These are phyloP conservation scores for Crioceris asparagi DNA, from an alignment of 2,888 invertebrate genomes.

Conservation along the genomic window DNA sequence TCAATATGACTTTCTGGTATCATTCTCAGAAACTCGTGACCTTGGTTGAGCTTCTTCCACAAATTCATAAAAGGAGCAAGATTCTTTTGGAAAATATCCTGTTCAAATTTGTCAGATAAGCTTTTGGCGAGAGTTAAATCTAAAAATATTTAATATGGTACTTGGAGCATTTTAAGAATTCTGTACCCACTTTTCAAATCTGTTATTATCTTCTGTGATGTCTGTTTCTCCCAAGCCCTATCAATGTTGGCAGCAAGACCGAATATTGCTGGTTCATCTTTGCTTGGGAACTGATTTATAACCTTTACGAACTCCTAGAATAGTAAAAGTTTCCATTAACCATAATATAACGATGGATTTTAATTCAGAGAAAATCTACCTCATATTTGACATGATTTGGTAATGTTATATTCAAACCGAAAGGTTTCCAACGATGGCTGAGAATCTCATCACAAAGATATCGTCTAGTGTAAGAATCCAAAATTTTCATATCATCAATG, in stretches of 20 bases:
- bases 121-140: constrained; percentile 16
- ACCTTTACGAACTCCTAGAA: constrained; percentile 54
- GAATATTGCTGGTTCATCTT: constrained; percentile 65
- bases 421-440: constrained; percentile 48
- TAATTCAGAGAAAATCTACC: constrained; percentile 34
- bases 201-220: constrained; percentile 20
- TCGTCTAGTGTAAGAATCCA: constrained; percentile 55
- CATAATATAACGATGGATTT: no score
- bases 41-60: constrained; percentile 73
- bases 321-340: no score
- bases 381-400: constrained; percentile 45
- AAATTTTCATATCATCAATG: constrained; percentile 55
- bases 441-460: constrained; percentile 49
- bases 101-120: constrained; percentile 18
- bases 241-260: constrained; percentile 83
- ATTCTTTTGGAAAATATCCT: constrained; percentile 46
- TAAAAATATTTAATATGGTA: constrained; percentile 8
- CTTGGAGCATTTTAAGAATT: background rate
- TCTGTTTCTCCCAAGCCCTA: constrained; percentile 60
- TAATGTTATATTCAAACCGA: constrained; percentile 40
- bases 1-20: constrained; percentile 13
- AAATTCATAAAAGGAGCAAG: constrained; percentile 60
- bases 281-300: constrained; percentile 57
- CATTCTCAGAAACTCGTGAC: constrained; percentile 34
- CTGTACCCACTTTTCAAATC: constrained; percentile 23